Evolutionary conservation across 2,113 vertebrate species (phyloP).

Genomic region (Myodes glareolus): DNA sequence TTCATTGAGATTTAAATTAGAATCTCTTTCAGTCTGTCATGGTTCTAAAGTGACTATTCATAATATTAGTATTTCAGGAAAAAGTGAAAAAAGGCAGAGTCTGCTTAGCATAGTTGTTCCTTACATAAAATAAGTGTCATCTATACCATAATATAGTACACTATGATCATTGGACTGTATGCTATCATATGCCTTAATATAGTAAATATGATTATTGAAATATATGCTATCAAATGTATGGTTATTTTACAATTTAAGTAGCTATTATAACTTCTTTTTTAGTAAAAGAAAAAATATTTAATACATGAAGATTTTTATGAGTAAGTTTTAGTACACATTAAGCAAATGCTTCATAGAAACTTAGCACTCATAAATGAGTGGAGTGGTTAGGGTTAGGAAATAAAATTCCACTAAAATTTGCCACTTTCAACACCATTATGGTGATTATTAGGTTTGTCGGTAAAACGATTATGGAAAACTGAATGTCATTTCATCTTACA

Average conservation of each 20-base stretch:
- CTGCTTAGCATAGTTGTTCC: not conserved
- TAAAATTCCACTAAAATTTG: slow-evolving; percentile 55
- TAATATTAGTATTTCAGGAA: not conserved
- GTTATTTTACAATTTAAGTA: not conserved
- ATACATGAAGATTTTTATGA: not conserved
- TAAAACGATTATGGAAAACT: slow-evolving; percentile 55
- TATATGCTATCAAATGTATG: slow-evolving; percentile 7
- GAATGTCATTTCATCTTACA: slow-evolving; percentile 35
- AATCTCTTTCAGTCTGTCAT: not conserved
- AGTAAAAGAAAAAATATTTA: slow-evolving; percentile 63
- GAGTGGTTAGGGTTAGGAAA: slow-evolving; percentile 46
- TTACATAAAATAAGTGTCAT: not conserved
- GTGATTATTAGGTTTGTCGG: slow-evolving; percentile 18
- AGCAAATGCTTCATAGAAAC: slow-evolving; percentile 54
- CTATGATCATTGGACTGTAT: not conserved
- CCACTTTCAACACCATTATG: slow-evolving; percentile 44
- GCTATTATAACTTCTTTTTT: slow-evolving; percentile 36
- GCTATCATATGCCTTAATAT: slow-evolving; percentile 13
- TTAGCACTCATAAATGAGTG: not conserved
- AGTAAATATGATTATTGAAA: not conserved
- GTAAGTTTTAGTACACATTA: slow-evolving; percentile 8
- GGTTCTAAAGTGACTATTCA: slow-evolving; percentile 23
- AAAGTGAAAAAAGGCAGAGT: not conserved
- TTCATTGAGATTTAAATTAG: slow-evolving; percentile 48
- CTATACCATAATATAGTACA: not conserved